Conservation (phyloP, 2,113 vertebrate species). For the Ornithorhynchus anatinus region DNA sequence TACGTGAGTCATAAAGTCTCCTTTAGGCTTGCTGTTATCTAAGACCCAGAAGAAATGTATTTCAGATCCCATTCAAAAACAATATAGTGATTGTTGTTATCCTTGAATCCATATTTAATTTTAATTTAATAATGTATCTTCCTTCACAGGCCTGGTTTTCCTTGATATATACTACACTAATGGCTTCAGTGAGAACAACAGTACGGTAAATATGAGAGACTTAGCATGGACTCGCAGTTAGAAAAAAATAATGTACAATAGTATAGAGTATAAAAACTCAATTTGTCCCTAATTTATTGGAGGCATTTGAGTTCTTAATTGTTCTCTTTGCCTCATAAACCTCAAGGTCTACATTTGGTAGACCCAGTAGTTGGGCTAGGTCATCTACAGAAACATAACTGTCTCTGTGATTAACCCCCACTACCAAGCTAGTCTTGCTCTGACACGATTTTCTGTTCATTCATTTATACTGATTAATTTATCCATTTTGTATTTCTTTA, state of each 20-base stretch:
- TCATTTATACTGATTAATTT: too few relatives aligned
- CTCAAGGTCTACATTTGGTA: slow-evolving; percentile 43
- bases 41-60: neutral
- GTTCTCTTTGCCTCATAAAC: slow-evolving; percentile 50
- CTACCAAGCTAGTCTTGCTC: too few relatives aligned
- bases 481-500: too few relatives aligned
- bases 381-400: slow-evolving; percentile 46
- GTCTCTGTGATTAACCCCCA: too few relatives aligned
- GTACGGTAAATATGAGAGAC: neutral
- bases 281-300: slow-evolving; percentile 61
- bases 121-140: slow-evolving; percentile 22
- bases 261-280: slow-evolving; percentile 47
- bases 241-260: slow-evolving; percentile 35
- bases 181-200: too few relatives aligned
- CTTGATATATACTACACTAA: too few relatives aligned
- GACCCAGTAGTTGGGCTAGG: slow-evolving; percentile 10
- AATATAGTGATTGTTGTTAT: neutral
- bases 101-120: slow-evolving; percentile 7
- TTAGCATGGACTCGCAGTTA: slow-evolving; percentile 4
- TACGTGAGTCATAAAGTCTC: slow-evolving; percentile 41
- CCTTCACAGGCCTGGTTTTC: neutral
- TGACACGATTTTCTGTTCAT: too few relatives aligned
- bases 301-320: slow-evolving; percentile 51
- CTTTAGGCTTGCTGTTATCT: slow-evolving; percentile 45
- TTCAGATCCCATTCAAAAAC: neutral